A percentile compares a stretch with the other conserved stretches of the same genome.
Evolutionary conservation across 2,797 vertebrate genomes (phyloP).

Genomic region (Arrhamphus sclerolepis): DNA sequence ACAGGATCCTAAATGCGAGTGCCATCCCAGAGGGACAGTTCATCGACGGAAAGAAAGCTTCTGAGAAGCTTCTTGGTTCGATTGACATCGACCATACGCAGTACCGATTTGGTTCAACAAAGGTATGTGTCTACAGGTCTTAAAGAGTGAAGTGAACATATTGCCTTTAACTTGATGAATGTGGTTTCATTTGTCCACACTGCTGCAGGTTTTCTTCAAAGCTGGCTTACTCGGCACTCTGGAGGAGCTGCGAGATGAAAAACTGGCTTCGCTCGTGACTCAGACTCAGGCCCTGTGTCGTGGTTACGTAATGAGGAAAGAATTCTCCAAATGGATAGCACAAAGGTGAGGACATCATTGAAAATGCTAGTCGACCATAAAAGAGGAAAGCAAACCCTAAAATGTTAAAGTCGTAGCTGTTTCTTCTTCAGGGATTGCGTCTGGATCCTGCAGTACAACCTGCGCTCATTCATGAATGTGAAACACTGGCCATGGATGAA

Average conservation of each 20-base stretch:
- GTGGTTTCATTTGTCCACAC: neutral
- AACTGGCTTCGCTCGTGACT: conserved; percentile 77
- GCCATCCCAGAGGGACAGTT: conserved; percentile 87
- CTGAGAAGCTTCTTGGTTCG: conserved; percentile 86
- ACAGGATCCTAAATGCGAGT: conserved; percentile 84
- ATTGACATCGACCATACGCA: conserved; percentile 87
- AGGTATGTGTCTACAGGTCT: conserved; percentile 67
- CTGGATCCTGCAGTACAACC: conserved; percentile 86
- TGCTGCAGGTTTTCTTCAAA: conserved; percentile 71
- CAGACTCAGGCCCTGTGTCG: conserved; percentile 81
- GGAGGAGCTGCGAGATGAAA: conserved; percentile 86
- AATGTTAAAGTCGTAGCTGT: neutral
- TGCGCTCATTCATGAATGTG: conserved; percentile 88
- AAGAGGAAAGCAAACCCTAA: too few species aligned
- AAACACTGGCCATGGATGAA: conserved; percentile 94
- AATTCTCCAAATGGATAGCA: conserved; percentile 65
- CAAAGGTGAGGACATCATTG: conserved; percentile 55
- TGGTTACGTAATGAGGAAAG: conserved; percentile 70
- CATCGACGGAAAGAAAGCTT: conserved; percentile 87
- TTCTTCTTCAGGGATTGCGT: conserved; percentile 44
- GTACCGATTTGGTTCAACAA: conserved; percentile 88
- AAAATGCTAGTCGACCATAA: too few species aligned
- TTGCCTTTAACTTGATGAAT: neutral
- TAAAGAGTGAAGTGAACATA: too few species aligned
- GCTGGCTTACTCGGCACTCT: conserved; percentile 83